A percentile compares a stretch with the other conserved stretches of the same genome.
Conservation (phyloP, 23 tunicate genomes). For the Aplidium turbinatum region DNA sequence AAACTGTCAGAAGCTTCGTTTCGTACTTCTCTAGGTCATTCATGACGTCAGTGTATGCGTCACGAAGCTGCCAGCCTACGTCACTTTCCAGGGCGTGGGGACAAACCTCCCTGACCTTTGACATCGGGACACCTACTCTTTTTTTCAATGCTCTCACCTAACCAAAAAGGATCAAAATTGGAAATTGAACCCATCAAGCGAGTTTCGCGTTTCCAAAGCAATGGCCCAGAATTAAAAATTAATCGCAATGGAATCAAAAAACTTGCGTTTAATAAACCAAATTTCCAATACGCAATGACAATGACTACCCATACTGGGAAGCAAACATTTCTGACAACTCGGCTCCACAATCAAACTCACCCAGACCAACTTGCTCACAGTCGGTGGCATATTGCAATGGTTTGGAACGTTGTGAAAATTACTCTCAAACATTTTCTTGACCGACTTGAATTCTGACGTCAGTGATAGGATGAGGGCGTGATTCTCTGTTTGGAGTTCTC, state of each 20-base stretch:
- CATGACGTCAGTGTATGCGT: constrained; percentile 79
- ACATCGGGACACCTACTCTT: constrained; percentile 71
- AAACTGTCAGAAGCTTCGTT: constrained; percentile 50
- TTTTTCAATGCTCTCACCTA: constrained; percentile 76
- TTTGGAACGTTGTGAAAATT: constrained; percentile 58
- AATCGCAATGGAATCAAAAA: too few species aligned
- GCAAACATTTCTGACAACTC: too few species aligned
- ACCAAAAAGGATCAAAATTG: not conserved
- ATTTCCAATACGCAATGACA: not conserved
- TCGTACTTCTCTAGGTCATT: constrained; percentile 86
- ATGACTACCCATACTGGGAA: too few species aligned
- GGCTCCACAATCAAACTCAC: too few species aligned
- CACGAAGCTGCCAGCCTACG: constrained; percentile 88
- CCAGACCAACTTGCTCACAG: constrained; percentile 83
- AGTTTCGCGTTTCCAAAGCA: not conserved
- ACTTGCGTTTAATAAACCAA: too few species aligned
- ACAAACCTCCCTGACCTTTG: constrained; percentile 63
- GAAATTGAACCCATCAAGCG: not conserved
- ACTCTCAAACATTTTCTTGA: constrained; percentile 66
- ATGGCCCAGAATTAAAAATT: not conserved
- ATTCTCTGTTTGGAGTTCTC: constrained; percentile 69
- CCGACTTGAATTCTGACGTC: constrained; percentile 73
- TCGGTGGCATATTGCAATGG: constrained; percentile 80
- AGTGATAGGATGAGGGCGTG: constrained; percentile 39
- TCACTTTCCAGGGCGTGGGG: constrained; percentile 89